phyloP scores from a whole-genome alignment of 2,888 invertebrate genomes.

The Sylvicola cinctus region DNA sequence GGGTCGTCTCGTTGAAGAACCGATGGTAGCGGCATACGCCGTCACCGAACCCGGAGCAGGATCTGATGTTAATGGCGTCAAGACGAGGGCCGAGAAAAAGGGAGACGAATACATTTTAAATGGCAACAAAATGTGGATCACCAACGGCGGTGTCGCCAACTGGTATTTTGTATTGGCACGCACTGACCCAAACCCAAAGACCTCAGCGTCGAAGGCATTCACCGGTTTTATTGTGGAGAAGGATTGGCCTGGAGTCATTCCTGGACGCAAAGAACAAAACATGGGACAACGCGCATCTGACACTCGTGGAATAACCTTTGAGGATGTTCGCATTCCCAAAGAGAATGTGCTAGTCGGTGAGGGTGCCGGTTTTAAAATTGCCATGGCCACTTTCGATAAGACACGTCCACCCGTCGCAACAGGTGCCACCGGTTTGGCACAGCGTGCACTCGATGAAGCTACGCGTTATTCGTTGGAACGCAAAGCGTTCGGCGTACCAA shows the following conservation, averaged over 20 bases:
- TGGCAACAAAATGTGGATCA: slow-evolving; percentile 96
- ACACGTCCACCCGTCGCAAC: slow-evolving; percentile 57
- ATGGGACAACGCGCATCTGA: slow-evolving; percentile 58
- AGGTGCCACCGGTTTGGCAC: slow-evolving; percentile 66
- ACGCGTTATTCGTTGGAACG: slow-evolving; percentile 70
- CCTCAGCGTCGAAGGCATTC: slow-evolving; percentile 62
- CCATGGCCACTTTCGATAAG: slow-evolving; percentile 52
- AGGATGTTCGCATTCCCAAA: slow-evolving; percentile 50
- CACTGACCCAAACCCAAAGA: slow-evolving; percentile 71
- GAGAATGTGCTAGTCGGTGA: slow-evolving; percentile 45
- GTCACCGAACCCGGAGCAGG: slow-evolving; percentile 87
- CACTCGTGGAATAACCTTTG: slow-evolving; percentile 49
- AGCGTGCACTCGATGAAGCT: slow-evolving; percentile 71
- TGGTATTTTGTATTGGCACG: slow-evolving; percentile 83
- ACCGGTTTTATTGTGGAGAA: slow-evolving; percentile 54
- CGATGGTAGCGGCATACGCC: slow-evolving; percentile 72
- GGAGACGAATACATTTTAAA: slow-evolving; percentile 75
- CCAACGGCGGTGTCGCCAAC: slow-evolving; percentile 80
- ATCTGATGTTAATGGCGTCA: slow-evolving; percentile 74
- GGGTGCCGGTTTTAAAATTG: slow-evolving; percentile 52
- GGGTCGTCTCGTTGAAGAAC: slow-evolving; percentile 64
- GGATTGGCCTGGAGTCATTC: slow-evolving; percentile 38
- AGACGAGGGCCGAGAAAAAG: slow-evolving; percentile 72
- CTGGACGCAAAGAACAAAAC: slow-evolving; percentile 45
- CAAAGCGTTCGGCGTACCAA: slow-evolving; percentile 68